Conservation (phyloP, 1,140 invertebrate genomes). For the Tachypleus tridentatus region DNA sequence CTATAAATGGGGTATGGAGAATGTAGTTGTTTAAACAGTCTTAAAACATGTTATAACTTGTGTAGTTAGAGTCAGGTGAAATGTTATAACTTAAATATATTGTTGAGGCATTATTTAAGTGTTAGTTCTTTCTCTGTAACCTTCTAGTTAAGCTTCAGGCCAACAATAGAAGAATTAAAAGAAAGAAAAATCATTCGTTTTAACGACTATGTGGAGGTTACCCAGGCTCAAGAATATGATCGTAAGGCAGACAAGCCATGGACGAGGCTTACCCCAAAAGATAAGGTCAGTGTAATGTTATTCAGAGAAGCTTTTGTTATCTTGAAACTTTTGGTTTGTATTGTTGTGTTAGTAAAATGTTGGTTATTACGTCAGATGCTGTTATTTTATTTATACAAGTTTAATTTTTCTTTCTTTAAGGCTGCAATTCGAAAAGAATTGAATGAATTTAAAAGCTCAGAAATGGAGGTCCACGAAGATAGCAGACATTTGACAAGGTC, state of each 20-base stretch:
- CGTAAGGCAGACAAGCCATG: constrained; percentile 96
- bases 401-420: constrained; percentile 28
- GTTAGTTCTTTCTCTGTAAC: constrained; percentile 11
- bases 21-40: too few species aligned
- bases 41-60: too few species aligned
- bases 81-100: too few species aligned
- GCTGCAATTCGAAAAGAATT: constrained; percentile 98
- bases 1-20: too few species aligned
- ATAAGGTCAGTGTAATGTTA: constrained; percentile 50
- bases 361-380: too few species aligned
- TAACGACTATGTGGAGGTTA: constrained; percentile 99
- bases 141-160: constrained; percentile 79
- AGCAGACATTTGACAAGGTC: constrained; percentile 81
- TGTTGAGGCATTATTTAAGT: too few species aligned
- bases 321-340: too few species aligned
- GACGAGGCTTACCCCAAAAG: constrained; percentile 94
- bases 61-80: too few species aligned
- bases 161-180: constrained; percentile 96
- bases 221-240: constrained; percentile 89
- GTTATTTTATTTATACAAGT: neutral
- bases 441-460: constrained; percentile 98
- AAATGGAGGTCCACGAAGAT: constrained; percentile 99
- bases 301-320: too few species aligned
- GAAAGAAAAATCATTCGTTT: constrained; percentile 99
- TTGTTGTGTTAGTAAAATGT: too few species aligned